A percentile compares a stretch with the other conserved stretches of the same genome.
phyloP scores from a whole-genome alignment of 2,797 vertebrate species.

The Pseudopleuronectes americanus region DNA sequence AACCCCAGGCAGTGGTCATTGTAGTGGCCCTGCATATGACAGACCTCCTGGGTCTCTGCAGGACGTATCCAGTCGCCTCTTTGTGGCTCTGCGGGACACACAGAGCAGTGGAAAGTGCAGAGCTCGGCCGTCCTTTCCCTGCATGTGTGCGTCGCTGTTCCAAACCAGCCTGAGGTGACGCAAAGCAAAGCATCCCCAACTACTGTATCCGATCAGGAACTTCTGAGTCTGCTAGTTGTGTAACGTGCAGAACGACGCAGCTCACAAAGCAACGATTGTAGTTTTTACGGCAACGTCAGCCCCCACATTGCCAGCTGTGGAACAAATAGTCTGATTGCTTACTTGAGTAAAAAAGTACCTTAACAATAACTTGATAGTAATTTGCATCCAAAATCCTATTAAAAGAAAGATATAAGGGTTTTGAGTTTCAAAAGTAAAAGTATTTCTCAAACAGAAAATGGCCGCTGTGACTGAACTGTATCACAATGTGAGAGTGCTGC shows the following conservation, averaged over 20 bases:
- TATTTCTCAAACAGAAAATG: no score
- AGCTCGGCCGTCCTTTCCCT: conserved; percentile 58
- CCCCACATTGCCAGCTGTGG: no score
- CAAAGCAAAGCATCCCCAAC: conserved; percentile 38
- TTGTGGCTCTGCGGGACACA: conserved; percentile 71
- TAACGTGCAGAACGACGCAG: conserved; percentile 32
- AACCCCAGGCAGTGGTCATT: conserved; percentile 83
- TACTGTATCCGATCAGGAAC: conserved; percentile 70
- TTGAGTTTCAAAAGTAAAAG: neutral
- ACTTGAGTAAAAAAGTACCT: neutral
- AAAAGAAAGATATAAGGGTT: neutral
- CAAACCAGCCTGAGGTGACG: conserved; percentile 61
- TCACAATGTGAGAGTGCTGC: neutral
- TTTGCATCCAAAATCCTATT: no score
- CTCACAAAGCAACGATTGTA: conserved; percentile 24
- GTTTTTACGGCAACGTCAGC: neutral
- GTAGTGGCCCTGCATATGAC: conserved; percentile 79
- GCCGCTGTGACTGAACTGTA: neutral
- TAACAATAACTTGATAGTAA: no score
- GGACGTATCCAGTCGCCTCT: conserved; percentile 80
- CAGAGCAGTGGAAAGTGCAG: conserved; percentile 67
- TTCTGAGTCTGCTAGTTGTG: conserved; percentile 68
- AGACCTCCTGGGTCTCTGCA: conserved; percentile 84
- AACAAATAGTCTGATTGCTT: neutral
- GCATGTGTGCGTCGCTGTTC: conserved; percentile 15